These are phyloP conservation scores for Neoarius graeffei DNA, from an alignment of 2,113 vertebrate genomes.

Conservation along the genomic window DNA sequence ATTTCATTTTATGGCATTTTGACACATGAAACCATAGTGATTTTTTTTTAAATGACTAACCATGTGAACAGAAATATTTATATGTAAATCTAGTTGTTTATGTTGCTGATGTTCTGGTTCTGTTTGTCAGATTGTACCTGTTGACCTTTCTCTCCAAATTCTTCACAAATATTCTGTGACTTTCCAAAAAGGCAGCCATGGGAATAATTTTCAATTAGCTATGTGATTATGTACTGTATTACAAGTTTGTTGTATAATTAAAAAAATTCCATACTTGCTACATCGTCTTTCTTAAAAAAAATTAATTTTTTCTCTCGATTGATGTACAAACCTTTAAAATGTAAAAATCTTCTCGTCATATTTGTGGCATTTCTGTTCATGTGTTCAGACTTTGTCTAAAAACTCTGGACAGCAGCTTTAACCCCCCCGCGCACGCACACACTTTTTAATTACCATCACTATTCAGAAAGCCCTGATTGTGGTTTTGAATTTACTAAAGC, in stretches of 20 bases:
- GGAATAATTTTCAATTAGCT: not conserved
- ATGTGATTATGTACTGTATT: not conserved
- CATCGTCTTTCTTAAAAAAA: not conserved
- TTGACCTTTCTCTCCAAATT: not conserved
- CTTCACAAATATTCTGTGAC: not conserved
- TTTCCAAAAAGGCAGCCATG: not conserved
- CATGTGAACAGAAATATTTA: slow-evolving; percentile 16
- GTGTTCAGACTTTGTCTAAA: not conserved
- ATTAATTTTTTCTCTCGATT: no score
- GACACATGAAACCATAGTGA: not conserved
- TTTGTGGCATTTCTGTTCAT: not conserved
- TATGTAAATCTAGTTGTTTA: not conserved
- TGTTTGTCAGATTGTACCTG: not conserved
- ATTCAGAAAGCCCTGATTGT: not conserved
- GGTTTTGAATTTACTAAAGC: not conserved
- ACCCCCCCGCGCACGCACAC: accelerated
- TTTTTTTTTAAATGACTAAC: not conserved
- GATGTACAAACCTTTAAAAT: not conserved
- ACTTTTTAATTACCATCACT: not conserved
- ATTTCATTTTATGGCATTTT: not conserved
- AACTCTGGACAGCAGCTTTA: not conserved
- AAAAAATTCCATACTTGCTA: not conserved
- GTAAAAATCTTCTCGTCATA: not conserved
- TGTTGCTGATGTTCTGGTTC: not conserved
- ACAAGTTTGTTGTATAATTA: not conserved